Evolutionary conservation across 2,888 invertebrate species (phyloP).

Genomic region (Lasioglossum malachurum): DNA sequence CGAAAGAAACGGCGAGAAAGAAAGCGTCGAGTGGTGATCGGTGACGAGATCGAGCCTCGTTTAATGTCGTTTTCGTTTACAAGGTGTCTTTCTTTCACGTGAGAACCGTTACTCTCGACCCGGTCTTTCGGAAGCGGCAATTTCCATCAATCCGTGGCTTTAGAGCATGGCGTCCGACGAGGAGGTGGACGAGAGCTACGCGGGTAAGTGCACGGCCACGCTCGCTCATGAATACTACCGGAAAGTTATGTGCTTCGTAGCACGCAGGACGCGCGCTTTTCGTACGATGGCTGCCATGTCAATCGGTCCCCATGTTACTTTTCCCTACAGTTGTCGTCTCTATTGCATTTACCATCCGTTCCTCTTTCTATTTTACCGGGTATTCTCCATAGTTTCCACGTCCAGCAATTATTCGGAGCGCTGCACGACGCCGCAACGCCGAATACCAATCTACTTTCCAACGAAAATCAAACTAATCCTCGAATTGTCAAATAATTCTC

Average conservation of each 20-base stretch:
- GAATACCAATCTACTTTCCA: background rate
- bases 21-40: slow-evolving; percentile 41
- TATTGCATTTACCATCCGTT: background rate
- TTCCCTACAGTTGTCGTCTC: slow-evolving; percentile 5
- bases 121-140: slow-evolving; percentile 35
- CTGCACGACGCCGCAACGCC: background rate
- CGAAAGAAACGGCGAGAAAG: slow-evolving; percentile 43
- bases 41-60: slow-evolving; percentile 50
- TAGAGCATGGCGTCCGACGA: slow-evolving; percentile 93
- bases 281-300: slow-evolving; percentile 83
- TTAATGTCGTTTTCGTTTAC: slow-evolving; percentile 75
- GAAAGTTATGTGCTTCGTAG: slow-evolving; percentile 66
- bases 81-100: slow-evolving; percentile 62
- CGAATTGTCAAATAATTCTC: slow-evolving; percentile 48
- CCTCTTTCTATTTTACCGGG: background rate
- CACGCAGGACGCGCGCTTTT: slow-evolving; percentile 83
- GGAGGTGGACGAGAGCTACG: slow-evolving; percentile 94
- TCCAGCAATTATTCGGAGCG: background rate
- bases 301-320: slow-evolving; percentile 62
- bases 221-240: slow-evolving; percentile 60
- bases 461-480: slow-evolving; percentile 11
- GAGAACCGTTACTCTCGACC: slow-evolving; percentile 42
- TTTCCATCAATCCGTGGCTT: slow-evolving; percentile 27
- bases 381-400: background rate
- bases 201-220: slow-evolving; percentile 88